Percentiles rank a stretch among this genome's conserved stretches.
phyloP scores from a whole-genome alignment of 2,888 invertebrate genomes.

The Corythucha ciliata region DNA sequence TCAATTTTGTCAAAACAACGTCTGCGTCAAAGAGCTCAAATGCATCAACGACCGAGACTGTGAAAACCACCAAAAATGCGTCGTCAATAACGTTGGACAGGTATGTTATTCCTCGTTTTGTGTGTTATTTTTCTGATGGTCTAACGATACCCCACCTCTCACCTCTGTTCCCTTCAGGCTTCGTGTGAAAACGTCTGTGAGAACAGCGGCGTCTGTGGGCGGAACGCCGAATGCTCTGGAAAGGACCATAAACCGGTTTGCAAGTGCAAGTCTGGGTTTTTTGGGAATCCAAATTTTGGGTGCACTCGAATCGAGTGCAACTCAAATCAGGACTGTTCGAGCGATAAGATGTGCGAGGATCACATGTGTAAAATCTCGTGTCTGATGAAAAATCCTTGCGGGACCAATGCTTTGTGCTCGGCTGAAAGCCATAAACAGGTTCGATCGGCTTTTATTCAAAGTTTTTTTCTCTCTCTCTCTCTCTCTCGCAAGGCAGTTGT shows the following conservation, averaged over 20 bases:
- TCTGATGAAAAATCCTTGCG: conserved; percentile 71
- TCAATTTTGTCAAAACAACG: conserved; percentile 72
- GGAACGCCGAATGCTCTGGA: conserved; percentile 71
- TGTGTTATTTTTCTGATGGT: too few relatives aligned
- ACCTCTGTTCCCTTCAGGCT: conserved; percentile 41
- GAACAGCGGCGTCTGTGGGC: conserved; percentile 60
- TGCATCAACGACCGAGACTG: conserved; percentile 68
- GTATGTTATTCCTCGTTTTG: conserved; percentile 37
- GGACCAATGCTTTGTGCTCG: conserved; percentile 74
- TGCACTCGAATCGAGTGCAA: conserved; percentile 73
- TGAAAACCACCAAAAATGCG: conserved; percentile 60
- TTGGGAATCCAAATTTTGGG: conserved; percentile 59
- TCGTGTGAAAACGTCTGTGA: conserved; percentile 69
- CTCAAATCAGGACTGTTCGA: conserved; percentile 59
- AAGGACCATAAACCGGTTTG: conserved; percentile 66
- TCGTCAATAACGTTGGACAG: conserved; percentile 58
- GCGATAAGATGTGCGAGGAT: conserved; percentile 72
- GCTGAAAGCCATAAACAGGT: conserved; percentile 71
- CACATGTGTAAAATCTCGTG: conserved; percentile 81
- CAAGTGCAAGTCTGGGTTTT: conserved; percentile 66
- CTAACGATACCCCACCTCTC: too few relatives aligned
- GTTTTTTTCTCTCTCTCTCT: neutral
- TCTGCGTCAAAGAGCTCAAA: conserved; percentile 72
- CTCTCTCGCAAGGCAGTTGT: too few relatives aligned
- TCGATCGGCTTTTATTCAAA: conserved; percentile 41